Base-by-base conservation (phyloP, 53 echinoderm and acorn worm genomes). In the Paracentrotus lividus region DNA sequence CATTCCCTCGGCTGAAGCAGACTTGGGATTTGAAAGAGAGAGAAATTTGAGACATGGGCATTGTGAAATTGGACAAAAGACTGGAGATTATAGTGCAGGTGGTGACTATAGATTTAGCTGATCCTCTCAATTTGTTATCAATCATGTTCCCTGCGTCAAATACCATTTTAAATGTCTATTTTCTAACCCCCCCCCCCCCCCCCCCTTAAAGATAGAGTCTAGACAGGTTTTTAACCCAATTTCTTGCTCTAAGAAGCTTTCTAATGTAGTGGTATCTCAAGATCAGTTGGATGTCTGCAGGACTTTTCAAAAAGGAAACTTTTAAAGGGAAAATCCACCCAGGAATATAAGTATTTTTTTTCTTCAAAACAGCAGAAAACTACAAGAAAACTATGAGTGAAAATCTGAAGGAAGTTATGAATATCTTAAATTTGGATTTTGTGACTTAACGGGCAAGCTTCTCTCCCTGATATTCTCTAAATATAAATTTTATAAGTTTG, bases 61-160 rank as follows among this genome's bases (percentile, higher is more conserved):
- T 84, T 84, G 84, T 84, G 5, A 21, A 10, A 18, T n/a, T 23
- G 45, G 47, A 84, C 84, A 84, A 84, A 84, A 84, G 84, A n/a
- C 47, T 26, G 26, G 84, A 84, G 84, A 84, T 84, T 84, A 27
- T 49, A 84, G 26, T 51, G 84, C 84, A 84, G 84, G 84, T 84
- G 84, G 47, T 84, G 26, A 49, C 84, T 15, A 51, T 27, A 45
- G 84, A 84, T 84, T 51, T 26, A 84, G 45, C 23, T 49, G 84
- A 84, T 84, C 84, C 84, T 49, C 49, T 84, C 84, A 84, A 84
- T 84, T 84, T 47, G 84, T 84, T 84, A 84, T 84, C 84, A 84
- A 84, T 84, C 84, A 84, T 84, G 84, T 84, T 49, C 47, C 85
- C 13, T 52, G 29, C 52, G 14, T n/a, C 29, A 84, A 44, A 47